Evolutionary conservation across 2,113 vertebrate species (phyloP).

Genomic region (Picathartes gymnocephalus): DNA sequence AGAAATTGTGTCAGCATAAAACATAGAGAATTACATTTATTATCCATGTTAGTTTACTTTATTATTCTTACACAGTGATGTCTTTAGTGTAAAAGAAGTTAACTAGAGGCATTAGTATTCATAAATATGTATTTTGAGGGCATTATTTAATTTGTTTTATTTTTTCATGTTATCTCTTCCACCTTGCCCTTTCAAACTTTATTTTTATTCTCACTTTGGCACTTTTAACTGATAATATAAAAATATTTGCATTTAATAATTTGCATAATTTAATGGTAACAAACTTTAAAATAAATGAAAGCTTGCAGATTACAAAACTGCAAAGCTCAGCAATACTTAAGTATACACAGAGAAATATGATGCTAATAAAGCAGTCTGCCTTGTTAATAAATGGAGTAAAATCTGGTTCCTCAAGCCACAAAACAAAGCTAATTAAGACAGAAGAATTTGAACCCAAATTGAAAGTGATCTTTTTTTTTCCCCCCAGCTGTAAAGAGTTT

Average conservation of each 20-base stretch:
- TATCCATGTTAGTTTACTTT: not conserved
- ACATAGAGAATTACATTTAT: not conserved
- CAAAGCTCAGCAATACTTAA: constrained; percentile 55
- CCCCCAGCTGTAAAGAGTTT: not conserved
- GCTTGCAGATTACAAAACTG: constrained; percentile 71
- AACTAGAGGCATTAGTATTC: not conserved
- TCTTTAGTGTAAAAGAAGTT: not conserved
- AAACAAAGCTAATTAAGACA: constrained; percentile 73
- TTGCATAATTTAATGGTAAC: constrained; percentile 60
- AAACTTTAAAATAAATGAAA: constrained; percentile 68
- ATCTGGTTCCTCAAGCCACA: constrained; percentile 62
- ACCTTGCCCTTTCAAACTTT: not conserved
- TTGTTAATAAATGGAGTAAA: constrained; percentile 67
- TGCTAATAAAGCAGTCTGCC: constrained; percentile 61
- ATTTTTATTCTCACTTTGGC: constrained; percentile 2
- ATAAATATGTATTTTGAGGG: not conserved
- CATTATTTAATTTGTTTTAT: not conserved
- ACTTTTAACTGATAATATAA: not conserved
- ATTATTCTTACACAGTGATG: not conserved
- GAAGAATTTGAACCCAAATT: constrained; percentile 69
- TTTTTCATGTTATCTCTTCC: not conserved
- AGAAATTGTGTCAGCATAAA: not conserved
- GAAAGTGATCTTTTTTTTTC: constrained; percentile 37
- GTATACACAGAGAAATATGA: constrained; percentile 53
- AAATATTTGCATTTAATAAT: constrained; percentile 43